phyloP scores from a whole-genome alignment of 2,113 vertebrate species.

The Orthochromis malagaraziensis region DNA sequence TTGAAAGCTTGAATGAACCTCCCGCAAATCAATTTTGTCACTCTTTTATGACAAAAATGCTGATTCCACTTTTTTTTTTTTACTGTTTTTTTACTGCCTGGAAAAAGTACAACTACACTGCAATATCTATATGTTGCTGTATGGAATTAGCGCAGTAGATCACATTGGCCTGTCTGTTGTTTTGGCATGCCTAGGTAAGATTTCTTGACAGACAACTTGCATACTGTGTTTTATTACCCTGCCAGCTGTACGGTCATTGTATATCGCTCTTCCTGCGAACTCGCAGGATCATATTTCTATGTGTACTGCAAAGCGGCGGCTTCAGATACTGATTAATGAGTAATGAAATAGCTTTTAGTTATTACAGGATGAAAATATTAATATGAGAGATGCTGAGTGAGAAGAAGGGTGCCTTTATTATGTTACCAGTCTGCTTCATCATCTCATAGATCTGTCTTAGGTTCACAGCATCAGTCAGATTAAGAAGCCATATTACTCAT shows the following conservation, averaged over 20 bases:
- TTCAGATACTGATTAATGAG: slow-evolving; percentile 64
- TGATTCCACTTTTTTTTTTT: slow-evolving; percentile 51
- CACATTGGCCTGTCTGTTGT: slow-evolving; percentile 10
- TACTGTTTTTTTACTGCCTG: slow-evolving; percentile 26
- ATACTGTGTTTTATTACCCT: slow-evolving; percentile 47
- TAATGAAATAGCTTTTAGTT: slow-evolving; percentile 67
- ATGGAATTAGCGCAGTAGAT: background rate
- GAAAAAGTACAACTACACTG: background rate
- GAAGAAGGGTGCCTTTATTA: slow-evolving; percentile 54
- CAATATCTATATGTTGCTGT: background rate
- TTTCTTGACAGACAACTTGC: slow-evolving; percentile 49
- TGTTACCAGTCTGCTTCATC: slow-evolving; percentile 53
- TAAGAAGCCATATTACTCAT: slow-evolving; percentile 59
- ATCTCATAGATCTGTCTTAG: slow-evolving; percentile 56
- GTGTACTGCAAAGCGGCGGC: slow-evolving; percentile 27
- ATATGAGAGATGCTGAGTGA: slow-evolving; percentile 60
- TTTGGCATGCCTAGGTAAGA: slow-evolving; percentile 13
- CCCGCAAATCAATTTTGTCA: slow-evolving; percentile 45
- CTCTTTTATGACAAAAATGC: slow-evolving; percentile 35
- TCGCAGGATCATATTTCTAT: slow-evolving; percentile 53
- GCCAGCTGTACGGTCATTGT: slow-evolving; percentile 56
- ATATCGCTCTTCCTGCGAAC: slow-evolving; percentile 41
- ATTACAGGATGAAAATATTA: slow-evolving; percentile 63
- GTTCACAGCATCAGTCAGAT: slow-evolving; percentile 41
- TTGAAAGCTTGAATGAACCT: slow-evolving; percentile 25